These are phyloP conservation scores for Python bivittatus DNA, from an alignment of 2,113 vertebrate genomes.

Conservation along the genomic window DNA sequence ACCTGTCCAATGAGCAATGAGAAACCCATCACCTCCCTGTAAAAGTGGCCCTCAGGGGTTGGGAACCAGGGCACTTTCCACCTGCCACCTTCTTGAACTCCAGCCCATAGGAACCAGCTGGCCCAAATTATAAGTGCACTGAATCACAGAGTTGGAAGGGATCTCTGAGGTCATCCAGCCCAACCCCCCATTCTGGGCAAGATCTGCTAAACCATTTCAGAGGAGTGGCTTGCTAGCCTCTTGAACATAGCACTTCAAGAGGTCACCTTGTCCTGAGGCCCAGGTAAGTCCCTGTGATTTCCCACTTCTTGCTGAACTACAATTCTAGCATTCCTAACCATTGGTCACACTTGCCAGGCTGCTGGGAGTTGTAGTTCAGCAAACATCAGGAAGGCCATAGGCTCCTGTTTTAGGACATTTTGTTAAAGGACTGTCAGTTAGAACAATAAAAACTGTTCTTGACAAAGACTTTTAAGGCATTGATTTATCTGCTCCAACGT, in stretches of 20 bases:
- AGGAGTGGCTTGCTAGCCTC: background rate
- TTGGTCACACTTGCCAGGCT: background rate
- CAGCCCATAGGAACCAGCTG: background rate
- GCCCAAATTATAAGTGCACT: background rate
- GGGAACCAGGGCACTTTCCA: background rate
- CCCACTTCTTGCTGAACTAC: background rate
- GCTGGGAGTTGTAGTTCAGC: background rate
- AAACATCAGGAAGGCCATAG: background rate
- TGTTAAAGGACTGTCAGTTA: background rate
- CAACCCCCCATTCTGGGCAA: background rate
- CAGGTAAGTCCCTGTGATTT: background rate
- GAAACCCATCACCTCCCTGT: too few relatives aligned
- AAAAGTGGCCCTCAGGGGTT: too few relatives aligned
- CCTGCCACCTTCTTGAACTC: background rate
- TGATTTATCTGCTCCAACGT: background rate
- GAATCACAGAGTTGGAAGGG: background rate
- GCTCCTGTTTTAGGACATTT: background rate
- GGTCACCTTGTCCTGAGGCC: background rate
- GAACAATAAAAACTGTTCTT: background rate
- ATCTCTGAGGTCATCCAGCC: background rate
- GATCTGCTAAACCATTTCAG: background rate
- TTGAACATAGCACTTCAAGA: background rate
- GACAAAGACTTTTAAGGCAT: background rate
- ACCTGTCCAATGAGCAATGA: too few relatives aligned
- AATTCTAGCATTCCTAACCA: background rate